These are phyloP conservation scores for Melangyna quadrimaculata DNA, from an alignment of 2,888 invertebrate species.

Conservation along the genomic window DNA sequence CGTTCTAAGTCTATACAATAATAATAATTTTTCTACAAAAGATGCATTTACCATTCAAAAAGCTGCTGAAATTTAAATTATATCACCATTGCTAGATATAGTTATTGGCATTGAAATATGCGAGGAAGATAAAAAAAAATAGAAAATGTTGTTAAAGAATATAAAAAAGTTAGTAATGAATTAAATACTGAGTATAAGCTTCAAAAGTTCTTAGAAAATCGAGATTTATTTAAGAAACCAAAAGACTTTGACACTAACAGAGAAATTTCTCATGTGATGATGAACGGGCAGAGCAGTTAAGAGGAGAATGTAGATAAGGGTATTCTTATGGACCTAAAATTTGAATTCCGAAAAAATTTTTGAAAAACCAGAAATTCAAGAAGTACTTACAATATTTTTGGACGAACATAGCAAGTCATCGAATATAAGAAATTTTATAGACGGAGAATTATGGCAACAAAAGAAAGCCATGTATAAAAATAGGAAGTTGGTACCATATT, in stretches of 20 bases:
- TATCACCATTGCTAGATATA: background rate
- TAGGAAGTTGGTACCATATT: background rate
- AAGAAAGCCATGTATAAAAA: constrained; percentile 2
- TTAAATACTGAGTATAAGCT: background rate
- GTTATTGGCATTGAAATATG: background rate
- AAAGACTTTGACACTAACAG: background rate
- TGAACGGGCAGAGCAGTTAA: background rate
- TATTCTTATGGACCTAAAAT: background rate
- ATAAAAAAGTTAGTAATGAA: background rate
- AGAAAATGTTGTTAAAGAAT: background rate
- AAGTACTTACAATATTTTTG: background rate
- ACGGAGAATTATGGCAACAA: constrained; percentile 5
- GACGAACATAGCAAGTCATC: background rate
- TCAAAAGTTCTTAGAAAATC: background rate
- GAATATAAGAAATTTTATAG: background rate
- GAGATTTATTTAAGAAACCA: background rate
- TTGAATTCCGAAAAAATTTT: background rate
- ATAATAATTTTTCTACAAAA: background rate
- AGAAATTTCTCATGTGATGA: constrained; percentile 8
- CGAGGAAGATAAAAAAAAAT: background rate
- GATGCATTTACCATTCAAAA: background rate
- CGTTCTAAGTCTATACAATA: background rate
- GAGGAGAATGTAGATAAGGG: background rate
- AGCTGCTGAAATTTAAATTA: background rate
- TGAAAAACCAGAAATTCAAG: constrained; percentile 3